Evolutionary conservation across 2,113 vertebrate species (phyloP), one percentile per base, ranked within the genome.

Genomic region (Cyanoliseus patagonus): DNA sequence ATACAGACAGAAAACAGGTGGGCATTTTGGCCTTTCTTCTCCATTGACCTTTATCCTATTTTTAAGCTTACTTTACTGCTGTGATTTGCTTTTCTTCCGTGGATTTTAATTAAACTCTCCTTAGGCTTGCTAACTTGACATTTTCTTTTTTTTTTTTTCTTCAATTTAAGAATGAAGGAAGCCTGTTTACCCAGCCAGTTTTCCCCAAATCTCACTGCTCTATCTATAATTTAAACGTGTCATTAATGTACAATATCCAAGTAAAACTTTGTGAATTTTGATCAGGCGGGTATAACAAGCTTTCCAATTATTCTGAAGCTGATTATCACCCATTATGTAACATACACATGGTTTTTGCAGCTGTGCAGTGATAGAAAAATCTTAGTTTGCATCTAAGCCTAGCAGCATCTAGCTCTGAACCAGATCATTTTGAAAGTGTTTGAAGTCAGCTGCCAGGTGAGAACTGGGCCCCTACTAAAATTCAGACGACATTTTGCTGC

Each of bases 261-360:
- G 67, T 79, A 90, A 92, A 90, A 76, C 8, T 70, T 80, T 59
- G 7, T 77, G 59, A 82, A 89, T 92, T 94, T 94, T 95, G 77
- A 83, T 93, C 31, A 76, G 73, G 17, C 0, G 0, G 13, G 22
- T 66, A 68, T 66, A 86, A 92, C 35, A 90, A 87, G 53, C 33
- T 79, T 94, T 90, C 63, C 42, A 70, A 72, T 67, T 88, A 68
- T 84, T 78, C 78, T 62, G 52, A 84, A 87, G 47, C 28, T 85
- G 73, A 61, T 91, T 91, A 80, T 91, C 44, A 79, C 46, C 39
- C 73, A 61, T 82, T 89, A 80, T n/a, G 8, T 82, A 90, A 84
- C 55, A 47, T 24, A 83, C 23, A 68, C n/a, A 69, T 61, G 41
- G 14, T 91, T 91, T 88, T 72, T 51, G 84, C 51, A 82, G 53